Evolutionary conservation across 2,888 invertebrate species (phyloP).

Genomic region (Chydorus sphaericus): DNA sequence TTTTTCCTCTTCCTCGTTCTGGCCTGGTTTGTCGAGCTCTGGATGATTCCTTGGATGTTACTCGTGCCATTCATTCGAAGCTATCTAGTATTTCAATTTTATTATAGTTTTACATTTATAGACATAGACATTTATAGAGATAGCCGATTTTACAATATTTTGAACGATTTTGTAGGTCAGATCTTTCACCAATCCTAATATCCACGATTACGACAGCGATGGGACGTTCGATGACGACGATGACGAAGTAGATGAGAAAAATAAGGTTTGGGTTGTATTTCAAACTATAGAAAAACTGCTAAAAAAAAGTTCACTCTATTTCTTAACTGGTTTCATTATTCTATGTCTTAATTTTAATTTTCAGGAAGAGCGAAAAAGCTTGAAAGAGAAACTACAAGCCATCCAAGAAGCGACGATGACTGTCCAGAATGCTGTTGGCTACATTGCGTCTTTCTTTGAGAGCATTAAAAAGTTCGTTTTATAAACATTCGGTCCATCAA

Average conservation of each 20-base stretch:
- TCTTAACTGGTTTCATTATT: too few relatives aligned
- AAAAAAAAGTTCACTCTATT: too few relatives aligned
- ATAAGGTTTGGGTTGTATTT: neutral
- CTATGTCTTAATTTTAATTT: conserved; percentile 18
- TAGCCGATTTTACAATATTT: too few relatives aligned
- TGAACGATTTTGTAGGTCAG: conserved; percentile 27
- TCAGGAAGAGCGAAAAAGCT: conserved; percentile 88
- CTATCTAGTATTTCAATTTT: conserved; percentile 39
- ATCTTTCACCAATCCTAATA: conserved; percentile 30
- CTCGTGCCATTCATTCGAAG: conserved; percentile 65
- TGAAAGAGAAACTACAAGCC: conserved; percentile 83
- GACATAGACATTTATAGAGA: too few relatives aligned
- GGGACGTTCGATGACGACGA: conserved; percentile 43
- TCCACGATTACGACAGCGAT: conserved; percentile 33
- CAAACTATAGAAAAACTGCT: too few relatives aligned
- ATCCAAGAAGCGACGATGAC: conserved; percentile 95
- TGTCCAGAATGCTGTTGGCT: conserved; percentile 90
- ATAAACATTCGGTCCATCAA: too few relatives aligned
- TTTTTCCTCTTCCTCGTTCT: conserved; percentile 70
- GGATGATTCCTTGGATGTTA: conserved; percentile 75
- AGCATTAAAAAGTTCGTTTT: conserved; percentile 80
- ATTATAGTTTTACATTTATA: too few relatives aligned
- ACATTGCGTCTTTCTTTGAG: conserved; percentile 84
- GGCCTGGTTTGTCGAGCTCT: conserved; percentile 88
- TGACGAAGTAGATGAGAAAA: conserved; percentile 77